Evolutionary conservation across 1,140 invertebrate genomes (phyloP), one percentile per base, ranked within the genome.

Genomic region (Caerostris darwini): DNA sequence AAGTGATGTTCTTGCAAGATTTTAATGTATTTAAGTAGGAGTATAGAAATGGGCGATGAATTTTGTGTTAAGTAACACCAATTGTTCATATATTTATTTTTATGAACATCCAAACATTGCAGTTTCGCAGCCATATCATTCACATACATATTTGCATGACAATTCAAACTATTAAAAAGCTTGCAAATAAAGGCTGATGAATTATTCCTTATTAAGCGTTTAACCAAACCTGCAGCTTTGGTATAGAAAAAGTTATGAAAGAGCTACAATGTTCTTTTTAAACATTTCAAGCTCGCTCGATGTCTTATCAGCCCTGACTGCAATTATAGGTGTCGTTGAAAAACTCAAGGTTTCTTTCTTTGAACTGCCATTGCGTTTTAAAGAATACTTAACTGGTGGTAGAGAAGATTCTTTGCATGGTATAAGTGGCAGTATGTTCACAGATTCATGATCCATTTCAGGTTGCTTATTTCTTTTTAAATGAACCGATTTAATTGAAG

Each of bases 261-360:
- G 57, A 58, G 86, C 92, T 8, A 71, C 83, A n/a, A 93, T 19
- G 81, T 93, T 93, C 19, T 93, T 93, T 58, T 93, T 93, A 67
- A 88, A 93, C 54, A 88, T 88, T 77, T 93, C 92, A 19, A 93
- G 77, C 59, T 93, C 92, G n/a, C 85, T 86, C 19, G 92, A 19
- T 19, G 54, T 81, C 54, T 93, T 85, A 81, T 93, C 92, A 4
- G 86, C 92, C 53, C 92, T 64, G 53, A 93, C 92, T 19, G 92
- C 10, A 34, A 93, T 88, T n/a, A 81, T 59, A 17, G 92, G 69
- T 14, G 92, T 67, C 2, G 83, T 34, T 53, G 64, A 34, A 34
- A 93, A 93, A 10, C 82, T 71, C 53, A 67, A 7, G 58, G 54
- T 71, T 19, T 93, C 82, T n/a, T 93, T 87, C n/a, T 93, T 93